Evolutionary conservation across 1,140 invertebrate species (phyloP).

Genomic region (Colletes gigas): DNA sequence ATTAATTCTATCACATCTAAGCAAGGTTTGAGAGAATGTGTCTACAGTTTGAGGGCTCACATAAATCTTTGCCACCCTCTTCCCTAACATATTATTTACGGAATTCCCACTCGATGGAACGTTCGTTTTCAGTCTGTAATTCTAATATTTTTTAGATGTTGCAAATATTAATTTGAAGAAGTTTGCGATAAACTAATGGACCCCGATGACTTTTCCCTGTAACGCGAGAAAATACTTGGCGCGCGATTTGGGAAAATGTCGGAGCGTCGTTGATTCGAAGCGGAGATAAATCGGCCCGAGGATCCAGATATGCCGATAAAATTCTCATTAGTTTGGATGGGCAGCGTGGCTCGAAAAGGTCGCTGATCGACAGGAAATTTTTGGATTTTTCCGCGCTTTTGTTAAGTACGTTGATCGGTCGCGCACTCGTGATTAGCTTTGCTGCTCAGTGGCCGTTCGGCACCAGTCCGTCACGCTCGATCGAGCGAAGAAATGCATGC

Average conservation of each 20-base stretch:
- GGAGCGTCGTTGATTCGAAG: background rate
- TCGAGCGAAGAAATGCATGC: conserved; percentile 62
- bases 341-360: background rate
- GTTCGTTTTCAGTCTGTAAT: too few relatives aligned
- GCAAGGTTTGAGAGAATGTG: background rate
- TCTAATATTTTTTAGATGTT: background rate
- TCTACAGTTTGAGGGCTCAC: background rate
- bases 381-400: conserved; percentile 20
- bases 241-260: too few relatives aligned
- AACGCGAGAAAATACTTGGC: too few relatives aligned
- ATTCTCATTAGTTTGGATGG: background rate
- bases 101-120: background rate
- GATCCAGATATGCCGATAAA: background rate
- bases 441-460: conserved; percentile 26
- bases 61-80: background rate
- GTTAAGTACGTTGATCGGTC: background rate
- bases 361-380: background rate
- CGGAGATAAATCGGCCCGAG: too few relatives aligned
- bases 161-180: too few relatives aligned
- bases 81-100: background rate
- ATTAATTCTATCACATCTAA: too few relatives aligned
- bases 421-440: conserved; percentile 17
- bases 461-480: conserved; percentile 57
- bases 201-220: too few relatives aligned
- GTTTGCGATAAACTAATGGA: too few relatives aligned